phyloP scores from a whole-genome alignment of 1,140 invertebrate genomes.

The Oryctes rhinoceros region DNA sequence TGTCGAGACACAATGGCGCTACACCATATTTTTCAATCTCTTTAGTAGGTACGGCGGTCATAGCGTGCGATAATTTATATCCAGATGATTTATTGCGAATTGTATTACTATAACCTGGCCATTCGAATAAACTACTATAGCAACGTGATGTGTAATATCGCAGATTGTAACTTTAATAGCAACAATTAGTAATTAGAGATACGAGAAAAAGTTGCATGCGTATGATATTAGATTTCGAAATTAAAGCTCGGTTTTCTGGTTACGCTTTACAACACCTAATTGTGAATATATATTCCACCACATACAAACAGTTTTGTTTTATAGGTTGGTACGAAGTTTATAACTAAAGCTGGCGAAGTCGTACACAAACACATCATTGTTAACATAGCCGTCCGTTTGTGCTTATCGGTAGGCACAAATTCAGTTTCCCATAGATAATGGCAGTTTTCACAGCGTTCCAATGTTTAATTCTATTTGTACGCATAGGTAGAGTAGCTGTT shows the following conservation, averaged over 20 bases:
- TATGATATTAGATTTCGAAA: not conserved
- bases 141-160: not conserved
- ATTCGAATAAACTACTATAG: not conserved
- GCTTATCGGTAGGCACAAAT: no score
- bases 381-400: no score
- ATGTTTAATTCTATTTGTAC: no score
- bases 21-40: not conserved
- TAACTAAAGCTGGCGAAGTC: no score
- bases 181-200: not conserved
- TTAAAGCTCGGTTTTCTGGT: no score
- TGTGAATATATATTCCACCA: not conserved
- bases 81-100: conserved; percentile 16
- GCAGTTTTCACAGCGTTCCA: no score
- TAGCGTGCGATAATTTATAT: conserved; percentile 23
- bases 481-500: no score
- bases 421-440: no score
- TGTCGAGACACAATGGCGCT: conserved; percentile 19
- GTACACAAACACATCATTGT: no score
- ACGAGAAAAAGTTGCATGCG: not conserved
- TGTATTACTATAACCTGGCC: conserved; percentile 14
- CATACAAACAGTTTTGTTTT: not conserved
- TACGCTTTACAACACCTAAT: no score
- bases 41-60: not conserved
- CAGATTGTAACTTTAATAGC: conserved; percentile 3
- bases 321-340: no score